These are phyloP conservation scores for Drosophila dunni DNA, from an alignment of 1,140 invertebrate genomes.

Conservation along the genomic window DNA sequence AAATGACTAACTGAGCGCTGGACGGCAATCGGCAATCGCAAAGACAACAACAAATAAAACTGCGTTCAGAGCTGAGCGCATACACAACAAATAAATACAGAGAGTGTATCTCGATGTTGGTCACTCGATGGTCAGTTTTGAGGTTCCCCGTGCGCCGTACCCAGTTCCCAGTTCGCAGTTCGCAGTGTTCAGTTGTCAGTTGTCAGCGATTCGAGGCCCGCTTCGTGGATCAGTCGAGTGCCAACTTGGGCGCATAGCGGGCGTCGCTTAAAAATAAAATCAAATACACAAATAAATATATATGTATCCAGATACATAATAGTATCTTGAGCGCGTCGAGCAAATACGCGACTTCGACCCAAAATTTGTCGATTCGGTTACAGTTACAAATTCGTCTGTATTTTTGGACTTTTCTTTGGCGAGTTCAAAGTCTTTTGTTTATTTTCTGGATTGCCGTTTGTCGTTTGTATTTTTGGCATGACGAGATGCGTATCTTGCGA, in stretches of 20 bases:
- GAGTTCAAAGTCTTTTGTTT: constrained; percentile 1
- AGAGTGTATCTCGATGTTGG: constrained; percentile 44
- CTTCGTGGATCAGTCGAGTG: constrained; percentile 57
- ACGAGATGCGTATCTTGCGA: constrained; percentile 32
- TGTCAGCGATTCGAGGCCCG: constrained; percentile 31
- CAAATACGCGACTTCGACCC: constrained; percentile 11
- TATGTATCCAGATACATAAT: too few species aligned
- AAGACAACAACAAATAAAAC: constrained; percentile 26
- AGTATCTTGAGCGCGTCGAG: constrained; percentile 23
- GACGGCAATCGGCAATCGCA: constrained; percentile 45
- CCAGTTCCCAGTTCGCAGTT: background rate
- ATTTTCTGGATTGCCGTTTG: background rate
- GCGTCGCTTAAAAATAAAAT: constrained; percentile 48
- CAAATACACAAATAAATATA: too few species aligned
- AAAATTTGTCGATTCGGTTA: constrained; percentile 6
- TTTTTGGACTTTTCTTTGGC: constrained; percentile 18
- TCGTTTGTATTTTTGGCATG: background rate
- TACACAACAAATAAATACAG: constrained; percentile 10
- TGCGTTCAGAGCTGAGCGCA: constrained; percentile 5
- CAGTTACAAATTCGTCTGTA: constrained; percentile 26
- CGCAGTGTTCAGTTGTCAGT: constrained; percentile 7
- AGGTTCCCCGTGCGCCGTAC: too few species aligned
- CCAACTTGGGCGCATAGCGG: constrained; percentile 72
- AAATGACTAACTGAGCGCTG: constrained; percentile 64
- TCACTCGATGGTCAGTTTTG: constrained; percentile 19